Conservation (phyloP, 1,140 invertebrate genomes). For the Cheumatopsyche charites region DNA sequence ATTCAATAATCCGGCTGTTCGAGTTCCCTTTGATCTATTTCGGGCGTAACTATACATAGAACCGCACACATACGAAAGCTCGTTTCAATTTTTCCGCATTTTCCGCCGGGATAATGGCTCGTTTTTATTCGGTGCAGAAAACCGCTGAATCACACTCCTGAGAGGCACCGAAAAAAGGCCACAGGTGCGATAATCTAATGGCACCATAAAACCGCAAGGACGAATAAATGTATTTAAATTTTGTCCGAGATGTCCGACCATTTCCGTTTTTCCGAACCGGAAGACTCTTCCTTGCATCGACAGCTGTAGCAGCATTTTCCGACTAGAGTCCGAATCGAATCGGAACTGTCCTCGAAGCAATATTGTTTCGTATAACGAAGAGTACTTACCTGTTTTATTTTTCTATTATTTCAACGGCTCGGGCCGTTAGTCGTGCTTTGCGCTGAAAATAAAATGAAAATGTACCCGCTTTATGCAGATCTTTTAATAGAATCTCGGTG, state of each 20-base stretch:
- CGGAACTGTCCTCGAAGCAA: too few species aligned
- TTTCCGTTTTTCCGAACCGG: too few species aligned
- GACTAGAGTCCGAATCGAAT: too few species aligned
- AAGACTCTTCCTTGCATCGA: too few species aligned
- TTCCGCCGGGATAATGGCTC: not conserved
- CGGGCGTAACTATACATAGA: too few species aligned
- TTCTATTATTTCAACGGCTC: not conserved
- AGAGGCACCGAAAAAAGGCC: conserved; percentile 1
- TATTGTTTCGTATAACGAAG: conserved; percentile 3
- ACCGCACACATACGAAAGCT: too few species aligned
- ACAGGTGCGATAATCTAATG: conserved; percentile 26
- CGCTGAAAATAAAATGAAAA: conserved; percentile 16
- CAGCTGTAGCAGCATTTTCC: too few species aligned
- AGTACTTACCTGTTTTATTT: not conserved
- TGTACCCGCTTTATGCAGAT: conserved; percentile 14
- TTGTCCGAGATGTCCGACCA: not conserved
- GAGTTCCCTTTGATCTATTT: too few species aligned
- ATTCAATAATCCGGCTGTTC: too few species aligned
- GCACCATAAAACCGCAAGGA: conserved; percentile 6
- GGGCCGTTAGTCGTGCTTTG: not conserved
- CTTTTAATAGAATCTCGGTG: conserved; percentile 28
- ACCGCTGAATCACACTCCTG: not conserved
- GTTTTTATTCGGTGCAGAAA: conserved; percentile 17
- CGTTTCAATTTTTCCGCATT: not conserved
- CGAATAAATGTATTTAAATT: conserved; percentile 15